Percentiles rank a stretch among this genome's conserved stretches.
Conservation (phyloP, 2,113 vertebrate genomes). For the Solea senegalensis region DNA sequence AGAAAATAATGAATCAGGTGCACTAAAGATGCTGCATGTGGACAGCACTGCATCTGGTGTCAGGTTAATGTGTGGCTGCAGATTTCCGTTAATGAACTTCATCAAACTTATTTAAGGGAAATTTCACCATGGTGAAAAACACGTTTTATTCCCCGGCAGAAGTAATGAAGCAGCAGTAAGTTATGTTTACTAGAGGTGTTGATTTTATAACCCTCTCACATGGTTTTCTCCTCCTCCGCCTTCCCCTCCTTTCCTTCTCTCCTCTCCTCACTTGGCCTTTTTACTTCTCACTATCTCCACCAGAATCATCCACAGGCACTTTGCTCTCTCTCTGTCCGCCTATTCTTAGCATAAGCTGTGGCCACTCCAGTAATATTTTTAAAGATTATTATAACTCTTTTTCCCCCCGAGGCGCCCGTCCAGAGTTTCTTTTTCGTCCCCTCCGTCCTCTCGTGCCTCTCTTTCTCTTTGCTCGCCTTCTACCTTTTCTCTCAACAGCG, state of each 20-base stretch:
- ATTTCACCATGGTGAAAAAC: slow-evolving; percentile 53
- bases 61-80: background rate
- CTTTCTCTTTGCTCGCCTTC: slow-evolving; percentile 84
- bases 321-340: slow-evolving; percentile 62
- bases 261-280: background rate
- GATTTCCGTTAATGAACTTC: background rate
- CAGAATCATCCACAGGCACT: slow-evolving; percentile 55
- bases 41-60: too few species aligned
- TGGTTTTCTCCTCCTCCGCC: slow-evolving; percentile 70
- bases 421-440: slow-evolving; percentile 72
- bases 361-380: slow-evolving; percentile 80
- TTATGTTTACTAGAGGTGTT: slow-evolving; percentile 61
- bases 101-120: slow-evolving; percentile 12
- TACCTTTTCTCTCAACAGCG: slow-evolving; percentile 86
- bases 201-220: slow-evolving; percentile 80
- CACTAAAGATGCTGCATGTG: too few species aligned
- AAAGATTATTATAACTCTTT: slow-evolving; percentile 86
- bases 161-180: slow-evolving; percentile 44
- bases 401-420: slow-evolving; percentile 83
- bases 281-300: slow-evolving; percentile 50
- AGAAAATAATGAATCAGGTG: too few species aligned
- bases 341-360: slow-evolving; percentile 80
- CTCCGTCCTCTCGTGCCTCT: slow-evolving; percentile 22
- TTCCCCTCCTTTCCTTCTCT: slow-evolving; percentile 3
- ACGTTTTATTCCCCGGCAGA: slow-evolving; percentile 17